Evolutionary conservation across 2,888 invertebrate species (phyloP).

Genomic region (Scaptomyza reducta): DNA sequence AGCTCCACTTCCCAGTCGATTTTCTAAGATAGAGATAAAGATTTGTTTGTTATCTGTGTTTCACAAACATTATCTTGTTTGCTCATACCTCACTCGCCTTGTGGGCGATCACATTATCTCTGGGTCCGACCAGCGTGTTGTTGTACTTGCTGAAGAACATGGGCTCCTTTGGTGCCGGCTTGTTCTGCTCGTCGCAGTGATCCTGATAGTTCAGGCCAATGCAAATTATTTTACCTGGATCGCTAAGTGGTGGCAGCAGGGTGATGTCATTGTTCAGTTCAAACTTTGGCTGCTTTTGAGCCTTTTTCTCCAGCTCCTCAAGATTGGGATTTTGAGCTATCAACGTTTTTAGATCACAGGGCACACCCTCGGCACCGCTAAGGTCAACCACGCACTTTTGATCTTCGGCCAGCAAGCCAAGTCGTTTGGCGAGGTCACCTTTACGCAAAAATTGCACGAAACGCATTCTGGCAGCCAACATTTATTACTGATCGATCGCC

Average conservation of each 20-base stretch:
- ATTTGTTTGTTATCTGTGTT: conserved; percentile 2
- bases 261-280: conserved; percentile 59
- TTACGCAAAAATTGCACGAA: conserved; percentile 88
- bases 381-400: conserved; percentile 89
- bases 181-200: conserved; percentile 93
- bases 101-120: conserved; percentile 88
- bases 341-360: conserved; percentile 83
- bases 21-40: conserved; percentile 86
- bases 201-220: conserved; percentile 95
- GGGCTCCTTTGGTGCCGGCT: conserved; percentile 90
- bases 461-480: conserved; percentile 83
- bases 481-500: conserved; percentile 55
- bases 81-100: conserved; percentile 86
- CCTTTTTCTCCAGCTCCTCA: conserved; percentile 78
- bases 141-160: conserved; percentile 96
- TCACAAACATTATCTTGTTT: conserved; percentile 4
- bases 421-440: conserved; percentile 85
- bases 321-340: conserved; percentile 82
- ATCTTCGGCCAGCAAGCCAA: conserved; percentile 87
- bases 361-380: conserved; percentile 77
- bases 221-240: conserved; percentile 93
- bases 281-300: conserved; percentile 41
- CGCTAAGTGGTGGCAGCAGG: conserved; percentile 88
- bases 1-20: conserved; percentile 95
- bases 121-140: conserved; percentile 90